Evolutionary conservation across 2,888 invertebrate species (phyloP), one percentile per base, ranked within the genome.

Genomic region (Drosophila crucigera): DNA sequence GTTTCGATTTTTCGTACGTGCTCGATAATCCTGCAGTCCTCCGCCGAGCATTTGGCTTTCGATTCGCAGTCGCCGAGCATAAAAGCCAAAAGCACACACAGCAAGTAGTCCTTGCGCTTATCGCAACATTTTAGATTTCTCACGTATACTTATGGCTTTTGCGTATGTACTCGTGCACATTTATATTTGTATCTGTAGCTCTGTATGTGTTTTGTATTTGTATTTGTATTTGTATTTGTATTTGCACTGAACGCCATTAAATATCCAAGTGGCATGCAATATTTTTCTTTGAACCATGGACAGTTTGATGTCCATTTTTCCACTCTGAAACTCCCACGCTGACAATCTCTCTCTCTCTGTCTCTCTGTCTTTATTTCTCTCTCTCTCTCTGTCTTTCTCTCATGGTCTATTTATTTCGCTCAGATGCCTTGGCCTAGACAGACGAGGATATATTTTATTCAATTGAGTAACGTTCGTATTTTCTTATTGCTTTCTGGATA

Each of bases 181-280:
- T 64, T 53, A 52, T 71, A 49, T 63, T 67, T 69, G 70, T 76
- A 54, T 71, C 69, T 35, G 35, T 5, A 35, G 35, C 35, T 35
- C 39, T 19, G 19, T 19, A 0, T 39, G 19, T 47, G 69, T 66
- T 58, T 54, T 66, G 71, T 77, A 55, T 73, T 69, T 58, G 72
- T 66, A 67, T 63, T 68, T 60, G 53, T 78, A 25, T 25, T 25
- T 25, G 25, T 25, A 53, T 68, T 59, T 54, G 63, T 78, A 62
- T 84, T 88, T 78, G 82, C 53, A 70, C 69, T 68, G 86, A 85
- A 83, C 83, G 80, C 84, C 84, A 84, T 84, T 84, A 89, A 84
- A 84, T 89, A 84, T 84, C 89, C 87, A 68, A 82, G 84, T 84
- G 87, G 87, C 84, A 87, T 89, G 84, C 82, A 84, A 87, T 89